These are phyloP conservation scores for Pedionomus torquatus DNA, from an alignment of 2,113 vertebrate genomes.

Conservation along the genomic window DNA sequence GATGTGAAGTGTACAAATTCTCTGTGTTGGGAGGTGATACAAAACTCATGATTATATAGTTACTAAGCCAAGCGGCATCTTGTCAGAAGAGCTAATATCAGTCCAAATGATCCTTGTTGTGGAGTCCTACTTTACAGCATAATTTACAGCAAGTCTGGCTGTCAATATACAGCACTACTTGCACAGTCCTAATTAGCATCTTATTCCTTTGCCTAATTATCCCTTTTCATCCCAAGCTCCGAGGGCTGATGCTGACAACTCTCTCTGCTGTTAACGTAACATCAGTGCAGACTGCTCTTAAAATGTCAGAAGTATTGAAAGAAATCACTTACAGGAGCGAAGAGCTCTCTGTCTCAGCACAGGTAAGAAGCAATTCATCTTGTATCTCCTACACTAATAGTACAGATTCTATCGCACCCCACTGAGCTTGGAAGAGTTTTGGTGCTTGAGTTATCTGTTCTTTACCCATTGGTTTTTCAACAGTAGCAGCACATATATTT, in stretches of 20 bases:
- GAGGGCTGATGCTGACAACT: slow-evolving; percentile 83
- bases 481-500: background rate
- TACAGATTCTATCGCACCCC: background rate
- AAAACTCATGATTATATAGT: background rate
- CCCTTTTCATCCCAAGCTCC: slow-evolving; percentile 77
- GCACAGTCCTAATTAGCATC: slow-evolving; percentile 19
- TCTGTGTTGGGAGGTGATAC: background rate
- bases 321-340: slow-evolving; percentile 80
- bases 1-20: background rate
- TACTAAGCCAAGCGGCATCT: slow-evolving; percentile 23
- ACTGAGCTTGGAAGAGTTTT: background rate
- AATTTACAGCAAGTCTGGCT: background rate
- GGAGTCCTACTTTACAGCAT: background rate
- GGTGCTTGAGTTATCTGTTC: background rate
- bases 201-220: slow-evolving; percentile 25
- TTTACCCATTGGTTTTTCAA: background rate
- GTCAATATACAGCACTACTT: slow-evolving; percentile 5
- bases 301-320: slow-evolving; percentile 83
- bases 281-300: slow-evolving; percentile 78
- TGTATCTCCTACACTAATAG: background rate
- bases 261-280: slow-evolving; percentile 77
- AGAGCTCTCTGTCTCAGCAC: slow-evolving; percentile 82
- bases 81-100: slow-evolving; percentile 4
- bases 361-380: slow-evolving; percentile 72
- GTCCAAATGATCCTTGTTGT: background rate